Conservation (phyloP, 2,113 vertebrate species). For the Mormyrus iriodes region DNA sequence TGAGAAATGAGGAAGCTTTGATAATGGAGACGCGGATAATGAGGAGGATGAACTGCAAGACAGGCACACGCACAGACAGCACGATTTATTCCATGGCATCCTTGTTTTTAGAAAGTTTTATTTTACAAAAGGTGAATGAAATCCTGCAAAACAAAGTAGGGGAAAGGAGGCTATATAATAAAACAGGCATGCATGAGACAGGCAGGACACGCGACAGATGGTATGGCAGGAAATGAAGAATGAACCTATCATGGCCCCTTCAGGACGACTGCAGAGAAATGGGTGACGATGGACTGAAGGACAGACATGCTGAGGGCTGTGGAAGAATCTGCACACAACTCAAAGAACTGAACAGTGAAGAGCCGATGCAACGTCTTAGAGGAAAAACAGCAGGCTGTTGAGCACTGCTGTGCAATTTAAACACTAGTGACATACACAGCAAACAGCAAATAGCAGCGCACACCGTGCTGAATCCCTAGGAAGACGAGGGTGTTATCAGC, state of each 20-base stretch:
- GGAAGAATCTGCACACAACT: background rate
- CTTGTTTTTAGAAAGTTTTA: conserved; percentile 20
- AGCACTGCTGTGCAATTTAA: background rate
- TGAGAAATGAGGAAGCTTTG: background rate
- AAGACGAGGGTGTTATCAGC: background rate
- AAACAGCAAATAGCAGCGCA: background rate
- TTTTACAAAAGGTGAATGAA: conserved; percentile 30
- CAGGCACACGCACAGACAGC: conserved; percentile 23
- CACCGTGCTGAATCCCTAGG: background rate
- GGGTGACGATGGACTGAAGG: background rate
- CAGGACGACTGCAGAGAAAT: background rate
- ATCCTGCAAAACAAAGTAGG: conserved; percentile 14
- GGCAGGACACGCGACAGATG: conserved; percentile 13
- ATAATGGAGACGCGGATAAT: background rate
- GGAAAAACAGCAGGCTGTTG: background rate
- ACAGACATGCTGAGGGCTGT: background rate
- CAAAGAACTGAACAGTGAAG: background rate
- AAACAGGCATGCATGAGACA: conserved; percentile 23
- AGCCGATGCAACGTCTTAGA: background rate
- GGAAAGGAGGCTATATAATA: background rate
- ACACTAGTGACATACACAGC: background rate
- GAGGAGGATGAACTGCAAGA: conserved; percentile 2
- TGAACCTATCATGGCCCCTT: background rate
- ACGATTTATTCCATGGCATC: conserved; percentile 38
- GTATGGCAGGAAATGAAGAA: conserved; percentile 11